Base-by-base conservation (phyloP, 2,888 invertebrate genomes). In the Opisthograptis luteolata region DNA sequence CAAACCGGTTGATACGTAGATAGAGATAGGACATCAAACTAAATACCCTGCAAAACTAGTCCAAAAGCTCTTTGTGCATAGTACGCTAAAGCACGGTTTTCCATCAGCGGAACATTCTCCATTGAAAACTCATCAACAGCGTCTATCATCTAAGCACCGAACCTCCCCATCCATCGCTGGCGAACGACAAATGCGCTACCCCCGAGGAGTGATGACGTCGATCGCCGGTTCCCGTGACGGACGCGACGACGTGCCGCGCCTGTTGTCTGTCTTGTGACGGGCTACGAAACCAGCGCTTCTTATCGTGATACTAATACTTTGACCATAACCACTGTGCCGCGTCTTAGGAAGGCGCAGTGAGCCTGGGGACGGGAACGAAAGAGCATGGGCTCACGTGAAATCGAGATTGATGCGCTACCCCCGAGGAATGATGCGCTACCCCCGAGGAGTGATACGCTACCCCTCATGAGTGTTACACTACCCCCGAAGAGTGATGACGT, bases 401-500 rank as follows among this genome's bases (percentile, higher is more conserved):
- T n/a, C n/a, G n/a, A n/a, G n/a, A n/a, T n/a, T n/a, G n/a, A n/a
- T n/a, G n/a, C n/a, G n/a, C n/a, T n/a, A n/a, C n/a, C n/a, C n/a
- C n/a, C n/a, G n/a, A n/a, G n/a, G n/a, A n/a, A n/a, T n/a, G n/a
- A 70, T 68, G 60, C 55, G 45, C 49, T 44, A 31, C 47, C 47
- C 32, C n/a, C n/a, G n/a, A n/a, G n/a, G n/a, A n/a, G n/a, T n/a
- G n/a, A n/a, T n/a, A n/a, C n/a, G n/a, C n/a, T n/a, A n/a, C n/a
- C n/a, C n/a, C n/a, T n/a, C n/a, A n/a, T n/a, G n/a, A n/a, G n/a
- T n/a, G n/a, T n/a, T n/a, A n/a, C n/a, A n/a, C n/a, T n/a, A n/a
- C n/a, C n/a, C n/a, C 47, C 31, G 45, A 55, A 50, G 62, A 72
- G 58, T 67, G 59, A 72, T 70, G 60, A 54, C 51, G 62, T 57